Percentiles rank a stretch among this genome's conserved stretches.
These are phyloP conservation scores for Cephalopholis sonnerati DNA, from an alignment of 2,113 vertebrate genomes.

Conservation along the genomic window DNA sequence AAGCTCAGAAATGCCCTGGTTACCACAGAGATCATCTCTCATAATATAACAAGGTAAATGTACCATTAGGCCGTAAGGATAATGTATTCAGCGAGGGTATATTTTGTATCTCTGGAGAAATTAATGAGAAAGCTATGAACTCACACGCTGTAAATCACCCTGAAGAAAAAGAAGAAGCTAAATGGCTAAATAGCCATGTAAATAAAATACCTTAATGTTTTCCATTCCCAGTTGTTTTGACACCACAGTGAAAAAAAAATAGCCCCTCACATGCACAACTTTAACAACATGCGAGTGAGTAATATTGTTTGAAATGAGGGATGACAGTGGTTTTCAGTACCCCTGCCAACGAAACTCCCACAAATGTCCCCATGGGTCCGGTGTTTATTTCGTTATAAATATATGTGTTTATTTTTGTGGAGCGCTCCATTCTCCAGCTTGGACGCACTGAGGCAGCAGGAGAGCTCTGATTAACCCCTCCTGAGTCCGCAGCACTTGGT, in stretches of 20 bases:
- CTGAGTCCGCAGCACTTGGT: constrained; percentile 11
- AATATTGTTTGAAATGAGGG: constrained; percentile 68
- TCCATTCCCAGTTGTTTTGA: constrained; percentile 56
- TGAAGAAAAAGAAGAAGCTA: constrained; percentile 25
- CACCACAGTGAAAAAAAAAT: constrained; percentile 15
- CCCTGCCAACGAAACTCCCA: constrained; percentile 53
- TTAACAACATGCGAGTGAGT: constrained; percentile 54
- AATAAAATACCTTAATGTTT: constrained; percentile 38
- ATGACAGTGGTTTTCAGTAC: constrained; percentile 64
- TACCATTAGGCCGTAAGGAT: constrained; percentile 1
- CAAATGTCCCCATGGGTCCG: constrained; percentile 47
- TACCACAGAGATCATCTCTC: constrained; percentile 25
- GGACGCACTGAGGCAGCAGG: neutral
- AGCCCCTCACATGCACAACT: neutral
- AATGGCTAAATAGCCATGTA: constrained; percentile 24
- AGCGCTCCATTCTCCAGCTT: constrained; percentile 34
- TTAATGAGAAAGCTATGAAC: constrained; percentile 33
- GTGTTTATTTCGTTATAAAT: constrained; percentile 71
- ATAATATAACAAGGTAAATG: constrained; percentile 22
- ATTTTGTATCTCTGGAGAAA: constrained; percentile 33
- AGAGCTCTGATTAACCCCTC: constrained; percentile 29
- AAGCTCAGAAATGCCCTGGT: neutral
- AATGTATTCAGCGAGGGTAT: constrained; percentile 12
- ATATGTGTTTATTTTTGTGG: constrained; percentile 65
- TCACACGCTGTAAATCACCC: constrained; percentile 32